A percentile compares a stretch with the other conserved stretches of the same genome.
phyloP scores from a whole-genome alignment of 2,888 invertebrate species.

The Thymelicus sylvestris region DNA sequence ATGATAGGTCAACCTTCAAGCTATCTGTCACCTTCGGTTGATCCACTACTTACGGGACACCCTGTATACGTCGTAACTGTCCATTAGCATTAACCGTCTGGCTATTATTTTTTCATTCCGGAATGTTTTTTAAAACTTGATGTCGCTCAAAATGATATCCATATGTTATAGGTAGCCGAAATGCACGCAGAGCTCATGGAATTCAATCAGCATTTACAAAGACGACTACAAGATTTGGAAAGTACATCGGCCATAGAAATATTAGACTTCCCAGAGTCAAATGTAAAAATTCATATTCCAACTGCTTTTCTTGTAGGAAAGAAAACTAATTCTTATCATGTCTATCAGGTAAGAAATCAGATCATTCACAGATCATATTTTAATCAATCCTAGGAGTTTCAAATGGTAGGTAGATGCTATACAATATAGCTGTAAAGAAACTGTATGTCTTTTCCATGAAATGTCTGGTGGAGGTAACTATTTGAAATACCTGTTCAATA shows the following conservation, averaged over 20 bases:
- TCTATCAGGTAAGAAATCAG: constrained; percentile 89
- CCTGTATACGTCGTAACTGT: no score
- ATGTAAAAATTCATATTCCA: constrained; percentile 94
- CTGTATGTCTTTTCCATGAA: no score
- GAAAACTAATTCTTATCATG: constrained; percentile 91
- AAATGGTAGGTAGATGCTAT: no score
- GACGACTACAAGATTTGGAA: constrained; percentile 85
- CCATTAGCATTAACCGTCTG: no score
- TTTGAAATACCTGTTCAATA: no score
- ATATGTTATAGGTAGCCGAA: constrained; percentile 89
- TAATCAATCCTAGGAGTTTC: no score
- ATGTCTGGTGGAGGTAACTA: no score
- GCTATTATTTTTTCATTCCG: not conserved
- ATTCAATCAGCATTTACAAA: constrained; percentile 93
- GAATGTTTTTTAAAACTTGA: not conserved
- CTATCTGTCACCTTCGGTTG: no score
- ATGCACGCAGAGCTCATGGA: constrained; percentile 98
- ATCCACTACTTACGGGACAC: no score
- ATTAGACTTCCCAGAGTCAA: constrained; percentile 70
- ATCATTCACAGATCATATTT: no score
- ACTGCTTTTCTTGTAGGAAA: constrained; percentile 90
- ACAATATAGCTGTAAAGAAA: no score
- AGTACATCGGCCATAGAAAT: constrained; percentile 67
- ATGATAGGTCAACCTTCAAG: no score
- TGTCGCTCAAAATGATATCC: not conserved